Evolutionary conservation across 2,797 vertebrate genomes (phyloP).

Genomic region (Paguma larvata): DNA sequence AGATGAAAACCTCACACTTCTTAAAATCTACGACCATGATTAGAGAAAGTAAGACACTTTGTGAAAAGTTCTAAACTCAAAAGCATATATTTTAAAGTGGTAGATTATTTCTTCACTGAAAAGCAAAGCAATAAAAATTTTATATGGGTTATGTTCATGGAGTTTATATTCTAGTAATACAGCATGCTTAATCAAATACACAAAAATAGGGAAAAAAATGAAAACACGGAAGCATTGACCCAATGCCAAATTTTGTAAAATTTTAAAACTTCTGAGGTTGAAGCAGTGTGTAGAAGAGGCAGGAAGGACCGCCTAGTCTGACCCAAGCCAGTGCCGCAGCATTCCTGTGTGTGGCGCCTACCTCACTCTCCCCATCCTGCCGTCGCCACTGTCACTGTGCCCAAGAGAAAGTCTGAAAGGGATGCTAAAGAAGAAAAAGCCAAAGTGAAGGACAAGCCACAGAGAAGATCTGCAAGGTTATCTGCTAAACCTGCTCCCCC

Average conservation of each 20-base stretch:
- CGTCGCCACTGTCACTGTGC: neutral
- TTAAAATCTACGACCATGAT: neutral
- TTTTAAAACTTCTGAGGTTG: neutral
- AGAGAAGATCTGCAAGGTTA: neutral
- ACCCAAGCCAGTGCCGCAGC: neutral
- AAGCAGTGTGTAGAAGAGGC: neutral
- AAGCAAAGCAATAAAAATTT: neutral
- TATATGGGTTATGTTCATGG: neutral
- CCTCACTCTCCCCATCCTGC: accelerated
- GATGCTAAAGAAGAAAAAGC: neutral
- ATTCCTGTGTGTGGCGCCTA: too few relatives aligned
- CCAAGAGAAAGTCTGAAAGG: neutral
- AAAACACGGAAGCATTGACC: constrained; percentile 2
- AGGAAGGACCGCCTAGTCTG: neutral
- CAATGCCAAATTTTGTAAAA: neutral
- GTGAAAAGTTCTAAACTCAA: constrained; percentile 41
- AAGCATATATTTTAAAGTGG: neutral
- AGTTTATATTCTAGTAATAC: constrained; percentile 20
- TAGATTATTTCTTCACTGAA: constrained; percentile 23
- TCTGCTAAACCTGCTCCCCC: neutral
- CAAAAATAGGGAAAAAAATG: neutral
- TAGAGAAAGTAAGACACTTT: neutral
- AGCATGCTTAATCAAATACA: neutral
- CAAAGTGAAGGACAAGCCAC: neutral
- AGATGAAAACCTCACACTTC: constrained; percentile 37